phyloP scores from a whole-genome alignment of 1,140 invertebrate genomes.

The Neuroterus valhalla region DNA sequence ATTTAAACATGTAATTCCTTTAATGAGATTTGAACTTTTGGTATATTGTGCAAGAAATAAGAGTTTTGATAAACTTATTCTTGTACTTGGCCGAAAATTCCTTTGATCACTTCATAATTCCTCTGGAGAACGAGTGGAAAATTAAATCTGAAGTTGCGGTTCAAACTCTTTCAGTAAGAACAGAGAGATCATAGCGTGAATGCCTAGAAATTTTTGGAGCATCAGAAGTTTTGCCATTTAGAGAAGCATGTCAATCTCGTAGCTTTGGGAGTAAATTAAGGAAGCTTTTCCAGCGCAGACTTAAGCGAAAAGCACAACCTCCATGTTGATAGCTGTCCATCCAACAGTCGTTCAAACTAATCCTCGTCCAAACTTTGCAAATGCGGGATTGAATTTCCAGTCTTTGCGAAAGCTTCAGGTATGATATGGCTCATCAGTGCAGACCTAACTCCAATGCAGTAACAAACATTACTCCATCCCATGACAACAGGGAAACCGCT shows the following conservation, averaged over 20 bases:
- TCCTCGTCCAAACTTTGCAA: slow-evolving; percentile 23
- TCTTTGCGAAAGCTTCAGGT: slow-evolving; percentile 25
- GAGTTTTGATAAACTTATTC: no score
- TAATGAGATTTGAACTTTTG: no score
- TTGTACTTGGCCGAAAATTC: no score
- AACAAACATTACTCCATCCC: slow-evolving; percentile 27
- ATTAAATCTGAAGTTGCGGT: not conserved
- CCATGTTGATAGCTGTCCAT: slow-evolving; percentile 18
- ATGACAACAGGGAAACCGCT: not conserved
- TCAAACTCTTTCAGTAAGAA: not conserved
- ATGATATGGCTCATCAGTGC: slow-evolving; percentile 3
- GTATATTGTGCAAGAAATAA: no score
- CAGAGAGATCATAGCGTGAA: not conserved
- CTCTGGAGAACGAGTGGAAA: not conserved
- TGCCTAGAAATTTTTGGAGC: not conserved
- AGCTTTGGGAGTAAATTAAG: slow-evolving; percentile 5
- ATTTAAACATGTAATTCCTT: no score
- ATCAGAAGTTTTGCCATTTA: slow-evolving; percentile 7
- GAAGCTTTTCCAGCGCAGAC: slow-evolving; percentile 18
- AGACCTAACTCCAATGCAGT: slow-evolving; percentile 4
- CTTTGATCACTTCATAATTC: no score
- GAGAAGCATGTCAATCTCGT: not conserved
- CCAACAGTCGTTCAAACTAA: slow-evolving; percentile 18
- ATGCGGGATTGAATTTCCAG: slow-evolving; percentile 25
- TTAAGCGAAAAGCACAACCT: not conserved